A percentile compares a stretch with the other conserved stretches of the same genome.
These are phyloP conservation scores for Pantelozetes paolii DNA, from an alignment of 2,888 invertebrate species.

Conservation along the genomic window DNA sequence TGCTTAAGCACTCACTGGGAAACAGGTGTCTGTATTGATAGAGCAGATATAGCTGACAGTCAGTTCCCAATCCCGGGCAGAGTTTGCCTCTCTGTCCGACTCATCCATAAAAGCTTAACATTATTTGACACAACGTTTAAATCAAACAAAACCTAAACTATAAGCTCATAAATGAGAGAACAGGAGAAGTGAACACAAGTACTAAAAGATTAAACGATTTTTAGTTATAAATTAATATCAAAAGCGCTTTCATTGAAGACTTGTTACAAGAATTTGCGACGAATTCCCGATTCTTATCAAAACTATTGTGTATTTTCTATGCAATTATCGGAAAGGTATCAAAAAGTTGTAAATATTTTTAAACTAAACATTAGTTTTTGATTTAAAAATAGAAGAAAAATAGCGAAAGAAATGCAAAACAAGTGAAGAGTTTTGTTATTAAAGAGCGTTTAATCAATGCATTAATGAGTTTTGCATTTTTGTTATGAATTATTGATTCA, in stretches of 20 bases:
- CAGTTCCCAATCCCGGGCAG: not conserved
- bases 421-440: no score
- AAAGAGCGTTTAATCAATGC: not conserved
- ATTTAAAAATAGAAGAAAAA: no score
- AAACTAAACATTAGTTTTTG: no score
- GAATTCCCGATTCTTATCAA: no score
- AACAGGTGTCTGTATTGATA: slow-evolving; percentile 37
- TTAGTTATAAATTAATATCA: not conserved
- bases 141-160: slow-evolving; percentile 20
- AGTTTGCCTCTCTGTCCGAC: slow-evolving; percentile 19
- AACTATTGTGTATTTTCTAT: no score
- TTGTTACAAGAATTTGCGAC: no score
- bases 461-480: not conserved
- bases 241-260: no score
- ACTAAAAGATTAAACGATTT: not conserved
- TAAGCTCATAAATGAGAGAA: slow-evolving; percentile 32
- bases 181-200: no score
- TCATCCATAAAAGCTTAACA: slow-evolving; percentile 37
- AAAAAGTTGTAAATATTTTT: no score
- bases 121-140: slow-evolving; percentile 32
- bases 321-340: no score
- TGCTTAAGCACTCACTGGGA: slow-evolving; percentile 20
- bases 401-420: no score
- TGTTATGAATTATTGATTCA: not conserved
- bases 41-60: slow-evolving; percentile 24